These are phyloP conservation scores for Dissostichus mawsoni DNA, from an alignment of 2,113 vertebrate genomes.

Conservation along the genomic window DNA sequence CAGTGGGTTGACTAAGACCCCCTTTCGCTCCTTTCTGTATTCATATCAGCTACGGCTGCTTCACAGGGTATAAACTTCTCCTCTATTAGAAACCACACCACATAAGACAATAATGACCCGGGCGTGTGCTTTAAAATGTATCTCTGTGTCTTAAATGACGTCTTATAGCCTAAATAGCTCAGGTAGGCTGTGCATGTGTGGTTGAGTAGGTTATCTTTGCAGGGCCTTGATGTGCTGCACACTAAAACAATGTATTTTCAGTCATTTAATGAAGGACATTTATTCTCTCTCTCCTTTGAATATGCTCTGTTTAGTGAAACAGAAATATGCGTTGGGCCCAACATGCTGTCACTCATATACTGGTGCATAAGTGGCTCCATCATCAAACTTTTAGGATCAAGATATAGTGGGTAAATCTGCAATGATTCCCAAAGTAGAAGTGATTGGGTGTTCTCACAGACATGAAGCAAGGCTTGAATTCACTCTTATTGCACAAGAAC, in stretches of 20 bases:
- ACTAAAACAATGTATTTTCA: constrained; percentile 12
- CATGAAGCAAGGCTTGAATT: constrained; percentile 14
- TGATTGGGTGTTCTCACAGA: background rate
- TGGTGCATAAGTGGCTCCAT: constrained; percentile 50
- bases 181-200: constrained; percentile 15
- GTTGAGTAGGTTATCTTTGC: constrained; percentile 15
- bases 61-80: constrained; percentile 58
- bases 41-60: constrained; percentile 50
- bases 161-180: background rate
- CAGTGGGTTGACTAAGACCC: constrained; percentile 26
- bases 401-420: constrained; percentile 26
- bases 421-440: constrained; percentile 2
- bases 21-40: constrained; percentile 39
- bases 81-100: constrained; percentile 43
- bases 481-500: background rate
- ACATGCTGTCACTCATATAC: constrained; percentile 13
- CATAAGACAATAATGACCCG: constrained; percentile 29
- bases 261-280: background rate
- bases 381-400: constrained; percentile 64
- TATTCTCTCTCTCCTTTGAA: background rate
- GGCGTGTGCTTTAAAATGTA: constrained; percentile 41
- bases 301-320: background rate
- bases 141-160: constrained; percentile 6
- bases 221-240: constrained; percentile 32
- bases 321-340: constrained; percentile 6